Percentiles rank a stretch among this genome's conserved stretches.
Conservation (phyloP, 2,797 vertebrate species). For the Carduelis carduelis region DNA sequence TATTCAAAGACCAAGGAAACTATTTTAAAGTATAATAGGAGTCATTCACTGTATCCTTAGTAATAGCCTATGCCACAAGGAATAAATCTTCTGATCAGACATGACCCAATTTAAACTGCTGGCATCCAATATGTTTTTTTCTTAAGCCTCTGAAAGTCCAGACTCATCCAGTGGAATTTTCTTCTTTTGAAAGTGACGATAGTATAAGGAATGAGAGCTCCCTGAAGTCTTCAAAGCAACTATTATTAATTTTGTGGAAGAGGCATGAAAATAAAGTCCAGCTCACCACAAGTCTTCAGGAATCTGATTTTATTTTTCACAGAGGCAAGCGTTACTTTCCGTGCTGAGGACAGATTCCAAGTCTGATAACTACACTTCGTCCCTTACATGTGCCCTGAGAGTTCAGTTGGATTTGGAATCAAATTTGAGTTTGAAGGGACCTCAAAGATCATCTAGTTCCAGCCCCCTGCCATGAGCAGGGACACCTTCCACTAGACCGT, state of each 20-base stretch:
- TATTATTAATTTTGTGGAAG: background rate
- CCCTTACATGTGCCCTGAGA: background rate
- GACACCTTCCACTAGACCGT: background rate
- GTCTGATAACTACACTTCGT: background rate
- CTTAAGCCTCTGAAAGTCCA: background rate
- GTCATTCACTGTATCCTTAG: background rate
- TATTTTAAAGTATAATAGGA: background rate
- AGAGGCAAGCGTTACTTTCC: background rate
- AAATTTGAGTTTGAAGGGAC: background rate
- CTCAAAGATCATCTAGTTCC: background rate
- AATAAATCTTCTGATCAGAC: background rate
- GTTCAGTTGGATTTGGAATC: background rate
- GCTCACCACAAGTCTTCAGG: background rate
- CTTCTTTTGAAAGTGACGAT: background rate
- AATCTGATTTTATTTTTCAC: background rate
- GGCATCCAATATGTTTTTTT: background rate
- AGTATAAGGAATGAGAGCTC: background rate
- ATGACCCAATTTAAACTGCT: background rate
- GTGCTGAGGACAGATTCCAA: background rate
- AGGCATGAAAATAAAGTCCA: background rate
- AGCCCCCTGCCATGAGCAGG: background rate
- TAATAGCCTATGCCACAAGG: background rate
- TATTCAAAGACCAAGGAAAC: background rate
- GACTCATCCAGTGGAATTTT: background rate
- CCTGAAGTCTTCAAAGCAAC: background rate